These are phyloP conservation scores for Guaruba guarouba DNA, from an alignment of 2,113 vertebrate genomes.

Conservation along the genomic window DNA sequence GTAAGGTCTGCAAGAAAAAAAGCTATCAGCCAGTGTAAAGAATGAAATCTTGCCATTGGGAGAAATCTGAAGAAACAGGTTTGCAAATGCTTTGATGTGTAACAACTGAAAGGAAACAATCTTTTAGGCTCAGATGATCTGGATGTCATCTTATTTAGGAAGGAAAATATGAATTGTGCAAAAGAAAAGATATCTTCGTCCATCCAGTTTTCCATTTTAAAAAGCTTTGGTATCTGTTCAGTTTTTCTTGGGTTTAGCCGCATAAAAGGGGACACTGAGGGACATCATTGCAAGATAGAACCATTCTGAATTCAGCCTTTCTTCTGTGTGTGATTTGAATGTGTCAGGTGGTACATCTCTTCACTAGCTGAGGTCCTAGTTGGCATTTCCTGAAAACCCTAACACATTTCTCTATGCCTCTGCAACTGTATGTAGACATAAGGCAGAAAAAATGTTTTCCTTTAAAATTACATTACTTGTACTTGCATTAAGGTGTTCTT, in stretches of 20 bases:
- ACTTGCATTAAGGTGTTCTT: background rate
- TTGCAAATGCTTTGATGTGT: background rate
- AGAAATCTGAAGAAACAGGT: background rate
- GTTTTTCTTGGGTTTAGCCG: background rate
- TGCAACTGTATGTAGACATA: background rate
- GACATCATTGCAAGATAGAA: background rate
- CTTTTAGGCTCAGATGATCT: background rate
- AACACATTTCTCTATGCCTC: background rate
- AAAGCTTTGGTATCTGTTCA: background rate
- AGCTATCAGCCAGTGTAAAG: background rate
- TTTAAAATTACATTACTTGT: background rate
- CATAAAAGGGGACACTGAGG: background rate
- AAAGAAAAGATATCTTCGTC: background rate
- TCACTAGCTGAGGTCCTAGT: background rate
- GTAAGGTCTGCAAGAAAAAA: background rate
- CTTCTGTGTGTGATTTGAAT: background rate
- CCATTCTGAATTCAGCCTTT: background rate
- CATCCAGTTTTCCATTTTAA: background rate
- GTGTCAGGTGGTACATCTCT: background rate
- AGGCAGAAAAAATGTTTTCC: background rate
- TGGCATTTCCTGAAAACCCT: background rate
- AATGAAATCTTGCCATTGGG: background rate
- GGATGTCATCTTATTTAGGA: background rate
- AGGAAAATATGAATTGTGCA: background rate
- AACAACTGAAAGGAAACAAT: background rate